Evolutionary conservation across 1,140 invertebrate species (phyloP), one percentile per base, ranked within the genome.

Genomic region (Drosophila jambulina): DNA sequence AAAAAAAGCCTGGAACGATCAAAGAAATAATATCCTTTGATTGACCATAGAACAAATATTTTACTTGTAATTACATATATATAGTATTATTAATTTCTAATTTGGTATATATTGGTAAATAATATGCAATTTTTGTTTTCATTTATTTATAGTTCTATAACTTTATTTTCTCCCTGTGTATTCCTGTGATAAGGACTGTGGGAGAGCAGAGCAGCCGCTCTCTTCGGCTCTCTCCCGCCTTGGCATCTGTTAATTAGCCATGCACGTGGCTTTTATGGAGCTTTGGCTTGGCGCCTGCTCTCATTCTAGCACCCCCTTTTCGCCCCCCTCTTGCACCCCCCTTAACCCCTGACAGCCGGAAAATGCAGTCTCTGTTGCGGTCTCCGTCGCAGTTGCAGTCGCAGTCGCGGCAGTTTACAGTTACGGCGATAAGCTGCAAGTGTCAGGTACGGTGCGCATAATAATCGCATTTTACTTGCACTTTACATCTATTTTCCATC

Each of bases 261-360:
- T 69, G 64, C 82, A 82, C 75, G 82, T 86, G 75, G 82, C 82
- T 54, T 49, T 64, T 72, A 78, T 81, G 71, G 49, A 75, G 40
- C 63, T 78, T 62, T 63, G 54, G 53, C 42, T 57, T 70, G 72
- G 75, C 38, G 59, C 43, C 71, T 59, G 51, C 65, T 70, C 65
- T 58, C 65, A 21, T 49, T 68, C 34, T 13, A 4, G 4, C 34
- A 4, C 34, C 34, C 12, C 34, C 34, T 4, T 34, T 6, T 4
- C 32, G 5, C 32, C 34, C 34, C 27, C 27, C 5, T 6, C 0
- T 19, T 7, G 15, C 10, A 12, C 17, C 38, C 40, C 23, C 32
- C 43, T 54, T 38, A 38, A 38, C 15, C 19, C 25, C 45, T 4
- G 5, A 21, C 34, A 38, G 34, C 53, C 21, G 9, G 34, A 25